Evolutionary conservation across 2,797 vertebrate genomes (phyloP), one percentile per base, ranked within the genome.

Genomic region (Cyprinella venusta): DNA sequence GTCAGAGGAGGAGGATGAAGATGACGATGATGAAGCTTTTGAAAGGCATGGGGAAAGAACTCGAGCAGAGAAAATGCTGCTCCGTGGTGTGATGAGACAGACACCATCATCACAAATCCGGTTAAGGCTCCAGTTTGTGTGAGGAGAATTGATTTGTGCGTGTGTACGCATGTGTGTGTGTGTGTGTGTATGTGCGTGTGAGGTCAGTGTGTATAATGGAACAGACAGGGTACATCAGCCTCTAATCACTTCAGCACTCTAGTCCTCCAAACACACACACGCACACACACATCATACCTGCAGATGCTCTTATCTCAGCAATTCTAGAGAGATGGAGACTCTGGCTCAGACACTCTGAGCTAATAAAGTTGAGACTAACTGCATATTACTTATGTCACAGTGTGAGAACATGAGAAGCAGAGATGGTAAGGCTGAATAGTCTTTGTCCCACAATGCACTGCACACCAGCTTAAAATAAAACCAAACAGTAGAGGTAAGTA

Each of bases 151-250:
- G 75, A 83, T 83, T 80, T 81, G 54, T 63, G 52, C 12, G 30
- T 64, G 59, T 30, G 65, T 50, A 67, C 72, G 54, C 8, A 19
- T 9, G 52, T 54, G 52, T 56, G 21, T 56, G 54, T 5, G 54
- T n/a, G 54, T 5, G 54, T 38, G 74, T 33, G 38, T 30, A 19
- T 48, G 45, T 40, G n/a, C n/a, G n/a, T n/a, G n/a, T n/a, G n/a
- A 36, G 79, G 72, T 76, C 78, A 85, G 84, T 82, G 84, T 81
- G 84, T 82, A 81, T 78, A 81, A 85, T 81, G 84, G 79, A 76
- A 85, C 64, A 81, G 84, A 81, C 79, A 76, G 72, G 79, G 84
- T 54, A 80, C 40, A 78, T 76, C 65, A 77, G 68, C 33, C 67
- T 72, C 72, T 81, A 70, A 85, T 81, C 68, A 85, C 84, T 81